A percentile compares a stretch with the other conserved stretches of the same genome.
Conservation (phyloP, 2,888 invertebrate species). For the Eubasilissa splendida region DNA sequence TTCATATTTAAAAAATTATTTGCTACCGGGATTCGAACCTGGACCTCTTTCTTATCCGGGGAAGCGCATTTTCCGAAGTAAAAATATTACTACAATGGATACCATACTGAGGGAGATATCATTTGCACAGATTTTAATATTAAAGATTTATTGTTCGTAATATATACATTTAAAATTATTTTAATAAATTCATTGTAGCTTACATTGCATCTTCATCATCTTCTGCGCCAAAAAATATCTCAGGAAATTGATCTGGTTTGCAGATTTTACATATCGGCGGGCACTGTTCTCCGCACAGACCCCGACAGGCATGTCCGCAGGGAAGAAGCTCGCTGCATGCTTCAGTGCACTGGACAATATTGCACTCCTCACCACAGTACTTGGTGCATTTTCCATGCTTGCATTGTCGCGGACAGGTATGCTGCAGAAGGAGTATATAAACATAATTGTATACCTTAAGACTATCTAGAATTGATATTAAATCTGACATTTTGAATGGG, state of each 20-base stretch:
- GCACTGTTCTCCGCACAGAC: conserved; percentile 82
- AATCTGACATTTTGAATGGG: too few relatives aligned
- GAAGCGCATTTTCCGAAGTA: neutral
- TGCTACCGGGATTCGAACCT: neutral
- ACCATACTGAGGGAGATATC: neutral
- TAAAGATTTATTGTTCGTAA: neutral
- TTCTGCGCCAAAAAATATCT: conserved; percentile 67
- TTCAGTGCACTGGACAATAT: conserved; percentile 66
- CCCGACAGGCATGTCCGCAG: conserved; percentile 78
- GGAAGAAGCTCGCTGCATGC: conserved; percentile 64
- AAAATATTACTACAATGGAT: neutral
- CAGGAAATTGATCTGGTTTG: conserved; percentile 67
- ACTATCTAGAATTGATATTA: too few relatives aligned
- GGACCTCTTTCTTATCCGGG: too few relatives aligned
- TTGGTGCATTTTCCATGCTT: conserved; percentile 69
- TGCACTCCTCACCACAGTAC: conserved; percentile 69
- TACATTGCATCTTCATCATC: conserved; percentile 73
- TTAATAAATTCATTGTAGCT: conserved; percentile 32
- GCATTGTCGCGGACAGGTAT: conserved; percentile 66
- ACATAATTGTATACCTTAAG: too few relatives aligned
- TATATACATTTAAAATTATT: neutral
- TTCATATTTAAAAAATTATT: too few relatives aligned
- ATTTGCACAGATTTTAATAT: neutral
- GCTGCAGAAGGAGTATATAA: too few relatives aligned
- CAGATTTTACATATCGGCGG: conserved; percentile 75